phyloP scores from a whole-genome alignment of 1,140 invertebrate genomes.

The Brachionus calyciflorus region DNA sequence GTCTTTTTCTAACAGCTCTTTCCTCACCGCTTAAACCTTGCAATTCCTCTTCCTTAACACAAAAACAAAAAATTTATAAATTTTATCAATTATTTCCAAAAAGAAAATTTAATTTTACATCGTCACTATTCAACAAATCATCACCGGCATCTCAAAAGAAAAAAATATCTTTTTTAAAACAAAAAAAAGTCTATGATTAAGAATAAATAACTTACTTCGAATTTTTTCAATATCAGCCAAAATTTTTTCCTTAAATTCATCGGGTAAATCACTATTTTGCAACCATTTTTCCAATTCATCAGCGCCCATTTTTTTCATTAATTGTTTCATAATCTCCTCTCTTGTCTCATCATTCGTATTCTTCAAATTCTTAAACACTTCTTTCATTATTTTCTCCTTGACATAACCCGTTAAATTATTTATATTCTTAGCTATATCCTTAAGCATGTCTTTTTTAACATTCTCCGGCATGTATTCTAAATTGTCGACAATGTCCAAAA shows the following conservation, averaged over 20 bases:
- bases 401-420: neutral
- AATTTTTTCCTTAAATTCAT: conserved; percentile 26
- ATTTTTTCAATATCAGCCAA: conserved; percentile 30
- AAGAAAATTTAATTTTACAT: neutral
- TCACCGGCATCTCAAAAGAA: conserved; percentile 8
- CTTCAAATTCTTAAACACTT: conserved; percentile 31
- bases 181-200: too few relatives aligned
- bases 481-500: conserved; percentile 30
- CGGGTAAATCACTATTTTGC: conserved; percentile 35
- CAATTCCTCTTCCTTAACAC: neutral
- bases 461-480: conserved; percentile 37
- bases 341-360: conserved; percentile 8
- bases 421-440: conserved; percentile 37
- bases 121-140: conserved; percentile 30
- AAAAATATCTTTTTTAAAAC: neutral
- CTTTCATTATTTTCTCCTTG: conserved; percentile 34
- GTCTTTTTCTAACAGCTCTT: neutral
- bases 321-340: conserved; percentile 38
- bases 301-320: conserved; percentile 42
- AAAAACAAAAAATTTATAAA: neutral
- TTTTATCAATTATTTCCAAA: neutral
- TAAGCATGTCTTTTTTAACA: conserved; percentile 37
- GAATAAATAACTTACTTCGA: too few relatives aligned
- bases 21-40: conserved; percentile 24
- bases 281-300: conserved; percentile 41